Percentiles rank a stretch among this genome's conserved stretches.
Conservation (phyloP, 2,113 vertebrate species). For the Callipepla californica region DNA sequence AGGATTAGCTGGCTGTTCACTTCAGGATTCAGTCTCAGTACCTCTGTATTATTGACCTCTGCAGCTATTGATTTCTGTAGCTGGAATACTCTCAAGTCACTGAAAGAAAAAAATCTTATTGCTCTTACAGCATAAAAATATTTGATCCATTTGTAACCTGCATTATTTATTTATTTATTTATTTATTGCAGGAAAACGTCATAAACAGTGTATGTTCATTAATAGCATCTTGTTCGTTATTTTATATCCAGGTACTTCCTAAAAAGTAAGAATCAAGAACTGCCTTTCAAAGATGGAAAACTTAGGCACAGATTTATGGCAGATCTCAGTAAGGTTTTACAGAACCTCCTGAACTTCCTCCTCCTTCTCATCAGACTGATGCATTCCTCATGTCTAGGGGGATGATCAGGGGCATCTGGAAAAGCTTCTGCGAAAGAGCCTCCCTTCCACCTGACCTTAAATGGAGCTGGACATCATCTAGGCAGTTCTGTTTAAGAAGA, state of each 20-base stretch:
- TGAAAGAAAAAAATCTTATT: constrained; percentile 7
- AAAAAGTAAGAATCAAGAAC: not conserved
- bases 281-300: not conserved
- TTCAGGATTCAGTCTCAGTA: constrained; percentile 1
- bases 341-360: not conserved
- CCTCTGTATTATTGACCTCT: constrained; percentile 48
- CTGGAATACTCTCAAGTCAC: not conserved
- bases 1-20: constrained; percentile 25
- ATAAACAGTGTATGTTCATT: not conserved
- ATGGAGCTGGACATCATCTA: not conserved
- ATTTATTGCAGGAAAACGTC: not conserved
- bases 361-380: not conserved
- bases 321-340: not conserved
- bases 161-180: not conserved
- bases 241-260: not conserved
- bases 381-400: not conserved
- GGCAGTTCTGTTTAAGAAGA: not conserved
- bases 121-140: not conserved
- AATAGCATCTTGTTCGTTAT: not conserved
- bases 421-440: not conserved
- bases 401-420: constrained; percentile 3
- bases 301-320: not conserved
- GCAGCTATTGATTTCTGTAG: constrained; percentile 48
- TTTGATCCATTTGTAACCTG: not conserved
- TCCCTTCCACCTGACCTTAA: not conserved